phyloP scores from a whole-genome alignment of 2,113 vertebrate species.

The Periophthalmus modestus region DNA sequence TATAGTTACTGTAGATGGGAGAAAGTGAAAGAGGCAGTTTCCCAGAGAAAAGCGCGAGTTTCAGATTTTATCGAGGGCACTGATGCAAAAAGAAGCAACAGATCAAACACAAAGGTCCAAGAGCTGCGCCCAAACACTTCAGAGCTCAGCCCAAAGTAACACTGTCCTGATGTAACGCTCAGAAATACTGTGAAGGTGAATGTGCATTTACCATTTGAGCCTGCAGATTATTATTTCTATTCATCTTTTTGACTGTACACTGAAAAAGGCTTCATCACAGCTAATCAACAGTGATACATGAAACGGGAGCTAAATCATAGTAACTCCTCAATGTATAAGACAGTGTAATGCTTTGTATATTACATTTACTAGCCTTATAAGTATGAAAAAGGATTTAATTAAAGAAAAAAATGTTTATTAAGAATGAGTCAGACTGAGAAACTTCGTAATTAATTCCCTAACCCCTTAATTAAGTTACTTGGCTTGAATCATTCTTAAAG shows the following conservation, averaged over 20 bases:
- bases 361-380: too few species aligned
- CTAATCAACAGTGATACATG: background rate
- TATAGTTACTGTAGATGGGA: background rate
- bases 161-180: slow-evolving; percentile 33
- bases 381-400: too few species aligned
- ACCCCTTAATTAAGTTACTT: too few species aligned
- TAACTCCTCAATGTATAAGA: background rate
- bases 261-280: background rate
- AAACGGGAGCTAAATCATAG: background rate
- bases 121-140: slow-evolving; percentile 20
- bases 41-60: slow-evolving; percentile 24
- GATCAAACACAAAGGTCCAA: slow-evolving; percentile 25
- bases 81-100: slow-evolving; percentile 57
- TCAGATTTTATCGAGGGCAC: slow-evolving; percentile 41
- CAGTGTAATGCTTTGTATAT: background rate
- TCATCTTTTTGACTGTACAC: background rate
- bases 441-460: too few species aligned
- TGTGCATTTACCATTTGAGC: background rate
- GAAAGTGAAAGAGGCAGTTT: slow-evolving; percentile 1
- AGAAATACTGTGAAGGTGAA: slow-evolving; percentile 29
- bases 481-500: too few species aligned
- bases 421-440: too few species aligned
- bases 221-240: background rate
- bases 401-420: too few species aligned
- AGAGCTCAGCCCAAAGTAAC: background rate